Percentiles rank a stretch among this genome's conserved stretches.
These are phyloP conservation scores for Ichneumoninae sp. DNA, from an alignment of 2,888 invertebrate genomes.

Conservation along the genomic window DNA sequence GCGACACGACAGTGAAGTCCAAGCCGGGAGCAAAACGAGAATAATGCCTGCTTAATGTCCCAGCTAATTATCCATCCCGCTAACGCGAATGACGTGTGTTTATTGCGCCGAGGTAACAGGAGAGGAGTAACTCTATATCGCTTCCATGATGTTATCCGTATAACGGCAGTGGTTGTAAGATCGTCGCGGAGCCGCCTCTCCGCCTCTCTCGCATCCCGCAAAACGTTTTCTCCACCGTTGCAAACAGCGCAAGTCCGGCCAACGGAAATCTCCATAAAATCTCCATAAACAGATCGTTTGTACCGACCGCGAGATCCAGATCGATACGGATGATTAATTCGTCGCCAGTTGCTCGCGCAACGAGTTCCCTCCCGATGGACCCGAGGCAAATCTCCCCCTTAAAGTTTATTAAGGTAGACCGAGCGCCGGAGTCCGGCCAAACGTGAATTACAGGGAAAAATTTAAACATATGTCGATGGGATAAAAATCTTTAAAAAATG, in stretches of 20 bases:
- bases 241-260: neutral
- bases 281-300: neutral
- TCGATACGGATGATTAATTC: slow-evolving; percentile 40
- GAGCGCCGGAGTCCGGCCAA: neutral
- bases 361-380: slow-evolving; percentile 48
- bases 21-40: slow-evolving; percentile 30
- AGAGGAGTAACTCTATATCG: slow-evolving; percentile 28
- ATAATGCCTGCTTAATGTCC: slow-evolving; percentile 16
- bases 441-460: too few relatives aligned
- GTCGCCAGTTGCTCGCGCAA: slow-evolving; percentile 15
- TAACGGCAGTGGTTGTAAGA: slow-evolving; percentile 27
- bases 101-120: slow-evolving; percentile 27
- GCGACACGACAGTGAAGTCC: neutral
- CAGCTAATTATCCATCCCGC: slow-evolving; percentile 52
- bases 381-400: slow-evolving; percentile 36
- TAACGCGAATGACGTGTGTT: slow-evolving; percentile 59
- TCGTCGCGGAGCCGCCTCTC: slow-evolving; percentile 4
- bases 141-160: neutral
- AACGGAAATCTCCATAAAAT: neutral
- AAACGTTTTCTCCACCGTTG: neutral
- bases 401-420: slow-evolving; percentile 14
- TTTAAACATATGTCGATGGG: too few relatives aligned
- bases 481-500: too few relatives aligned
- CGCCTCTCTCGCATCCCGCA: neutral
- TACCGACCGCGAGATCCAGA: slow-evolving; percentile 7